These are phyloP conservation scores for Glaucomys volans DNA, from an alignment of 2,113 vertebrate genomes.

Conservation along the genomic window DNA sequence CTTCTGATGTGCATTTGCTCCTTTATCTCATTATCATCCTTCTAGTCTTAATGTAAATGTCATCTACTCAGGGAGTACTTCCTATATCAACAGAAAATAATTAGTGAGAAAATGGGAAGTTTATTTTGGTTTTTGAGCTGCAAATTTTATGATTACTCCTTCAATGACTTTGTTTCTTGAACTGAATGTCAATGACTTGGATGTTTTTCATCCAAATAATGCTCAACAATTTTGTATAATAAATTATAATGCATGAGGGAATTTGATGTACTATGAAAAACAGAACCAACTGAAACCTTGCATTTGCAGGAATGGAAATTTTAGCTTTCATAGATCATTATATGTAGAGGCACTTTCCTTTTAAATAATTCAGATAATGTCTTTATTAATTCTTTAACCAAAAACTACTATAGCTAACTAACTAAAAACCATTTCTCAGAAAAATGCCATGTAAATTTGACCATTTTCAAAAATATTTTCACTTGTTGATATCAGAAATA, in stretches of 20 bases:
- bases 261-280: neutral
- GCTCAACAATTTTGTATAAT: constrained; percentile 37
- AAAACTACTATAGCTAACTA: neutral
- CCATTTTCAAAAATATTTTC: neutral
- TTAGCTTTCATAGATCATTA: neutral
- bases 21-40: constrained; percentile 67
- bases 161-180: constrained; percentile 66
- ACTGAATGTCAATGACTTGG: constrained; percentile 67
- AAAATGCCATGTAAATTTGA: neutral
- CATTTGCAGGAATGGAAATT: neutral
- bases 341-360: neutral
- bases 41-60: constrained; percentile 76
- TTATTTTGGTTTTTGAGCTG: constrained; percentile 70
- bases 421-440: neutral
- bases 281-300: neutral
- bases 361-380: constrained; percentile 53
- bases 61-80: constrained; percentile 64
- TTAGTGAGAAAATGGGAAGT: constrained; percentile 76
- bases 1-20: neutral
- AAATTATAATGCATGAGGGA: constrained; percentile 40
- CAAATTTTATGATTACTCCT: constrained; percentile 67
- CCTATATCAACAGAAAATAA: constrained; percentile 75
- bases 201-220: constrained; percentile 56
- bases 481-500: neutral
- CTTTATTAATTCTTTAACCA: neutral